Evolutionary conservation across 2,888 invertebrate genomes (phyloP), one percentile per base, ranked within the genome.

Genomic region (Drosophila meridiana): DNA sequence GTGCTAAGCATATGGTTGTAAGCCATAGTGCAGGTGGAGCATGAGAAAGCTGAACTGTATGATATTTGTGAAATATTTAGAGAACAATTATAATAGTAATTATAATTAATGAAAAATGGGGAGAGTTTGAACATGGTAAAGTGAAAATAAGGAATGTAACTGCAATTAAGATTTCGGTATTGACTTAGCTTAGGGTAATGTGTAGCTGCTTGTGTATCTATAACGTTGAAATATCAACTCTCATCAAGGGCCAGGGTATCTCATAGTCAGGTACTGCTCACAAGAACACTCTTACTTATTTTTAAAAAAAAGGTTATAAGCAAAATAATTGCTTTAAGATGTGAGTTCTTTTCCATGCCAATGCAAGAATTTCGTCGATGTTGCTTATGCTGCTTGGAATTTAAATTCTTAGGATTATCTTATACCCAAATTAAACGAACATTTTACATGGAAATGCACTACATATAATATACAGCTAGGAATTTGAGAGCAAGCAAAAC

Each of bases 1-100:
- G 28, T 40, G 47, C 36, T 20, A 32, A 28, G 34, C 40, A 50
- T 65, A 62, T 30, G 66, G 70, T 20, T 20, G 1, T 20, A 53
- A 53, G 6, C 50, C 34, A 66, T 55, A 8, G 20, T 13, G 13
- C 6, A 38, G 8, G 28, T 26, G 8, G 36, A 8, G 13, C 26
- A 52, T 28, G 47, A 28, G 26, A 1, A 11, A 32, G 32, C 0
- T 5, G 32, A 34, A 50, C 2, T 20, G 2, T 26, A 8, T 20
- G 42, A 20, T 9, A 48, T 48, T n/a, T 48, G 20, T n/a, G 5
- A 34, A 34, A 50, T 50, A 34, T 50, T 32, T 50, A 1, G 11
- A 34, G n/a, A 34, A 34, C 34, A 52, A 52, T 34, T 34, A 2
- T 34, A 34, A 34, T 34, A 52, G 20, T 9, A 32, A 9, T 52